Evolutionary conservation across 2,113 vertebrate species (phyloP).

Genomic region (Bothrops jararaca): DNA sequence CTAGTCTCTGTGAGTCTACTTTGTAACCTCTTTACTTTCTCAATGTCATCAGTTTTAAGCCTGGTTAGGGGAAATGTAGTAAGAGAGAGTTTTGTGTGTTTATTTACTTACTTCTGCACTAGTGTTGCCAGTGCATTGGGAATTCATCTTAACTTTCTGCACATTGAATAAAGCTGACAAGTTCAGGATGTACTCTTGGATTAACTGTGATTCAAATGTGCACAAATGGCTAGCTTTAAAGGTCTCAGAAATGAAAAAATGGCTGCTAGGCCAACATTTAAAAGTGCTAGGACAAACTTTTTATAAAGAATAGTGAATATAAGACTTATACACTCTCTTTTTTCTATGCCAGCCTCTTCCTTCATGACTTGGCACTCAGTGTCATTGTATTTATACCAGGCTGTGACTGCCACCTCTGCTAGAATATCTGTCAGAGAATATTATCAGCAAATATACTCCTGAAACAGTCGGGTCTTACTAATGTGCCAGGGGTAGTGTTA

Average conservation of each 20-base stretch:
- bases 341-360: not conserved
- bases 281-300: not conserved
- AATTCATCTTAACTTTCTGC: not conserved
- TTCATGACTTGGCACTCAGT: not conserved
- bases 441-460: not conserved
- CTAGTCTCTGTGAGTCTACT: not conserved
- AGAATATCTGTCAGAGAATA: not conserved
- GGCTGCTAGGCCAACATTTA: not conserved
- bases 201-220: not conserved
- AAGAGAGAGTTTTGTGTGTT: not conserved
- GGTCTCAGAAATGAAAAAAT: not conserved
- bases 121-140: not conserved
- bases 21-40: not conserved
- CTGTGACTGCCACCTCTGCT: not conserved
- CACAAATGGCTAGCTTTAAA: not conserved
- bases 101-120: not conserved
- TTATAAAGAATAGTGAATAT: not conserved
- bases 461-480: not conserved
- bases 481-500: not conserved
- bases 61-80: not conserved
- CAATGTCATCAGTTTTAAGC: not conserved
- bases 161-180: not conserved
- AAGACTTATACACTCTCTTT: not conserved
- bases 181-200: not conserved
- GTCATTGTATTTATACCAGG: not conserved